Evolutionary conservation across 1,140 invertebrate genomes (phyloP), one percentile per base, ranked within the genome.

Genomic region (Drosophila parabipectinata): DNA sequence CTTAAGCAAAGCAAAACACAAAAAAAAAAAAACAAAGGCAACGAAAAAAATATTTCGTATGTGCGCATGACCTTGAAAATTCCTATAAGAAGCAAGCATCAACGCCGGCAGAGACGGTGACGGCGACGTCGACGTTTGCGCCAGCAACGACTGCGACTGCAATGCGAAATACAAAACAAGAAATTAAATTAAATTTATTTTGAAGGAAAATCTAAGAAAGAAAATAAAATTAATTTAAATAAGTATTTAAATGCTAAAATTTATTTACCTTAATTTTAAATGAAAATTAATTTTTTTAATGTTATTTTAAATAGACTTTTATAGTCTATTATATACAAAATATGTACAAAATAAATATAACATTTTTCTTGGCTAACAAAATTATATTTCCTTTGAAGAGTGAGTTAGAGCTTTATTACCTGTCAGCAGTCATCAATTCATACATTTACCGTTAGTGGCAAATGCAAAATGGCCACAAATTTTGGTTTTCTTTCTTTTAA

Each of bases 21-120:
- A 54, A 18, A 14, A 28, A 55, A 39, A 62, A 41, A n/a, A 41
- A 60, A n/a, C n/a, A n/a, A 60, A 60, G 55, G 9, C 3, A 12
- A 10, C 32, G 32, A 34, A 37, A 37, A 32, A 37, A 18, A 58
- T 50, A 57, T 37, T 69, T 69, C 63, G 62, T 50, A 67, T 69
- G 62, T 39, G 66, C 66, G 24, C 50, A 68, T 69, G 62, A 69
- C 66, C 66, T 69, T 69, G 66, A 69, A 67, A 61, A 9, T 61
- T 53, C 50, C 26, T 61, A 69, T 68, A 69, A 68, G 62, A 69
- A 66, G 62, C 15, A 39, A 68, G 47, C 63, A 55, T 53, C 63
- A 32, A 56, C 14, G 26, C 26, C 39, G 39, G 39, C 39, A 41
- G 41, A 34, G 59, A 57, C 59, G 41, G 51, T 24, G 52, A 57